These are phyloP conservation scores for Mylabris sibirica DNA, from an alignment of 2,888 invertebrate genomes.

Conservation along the genomic window DNA sequence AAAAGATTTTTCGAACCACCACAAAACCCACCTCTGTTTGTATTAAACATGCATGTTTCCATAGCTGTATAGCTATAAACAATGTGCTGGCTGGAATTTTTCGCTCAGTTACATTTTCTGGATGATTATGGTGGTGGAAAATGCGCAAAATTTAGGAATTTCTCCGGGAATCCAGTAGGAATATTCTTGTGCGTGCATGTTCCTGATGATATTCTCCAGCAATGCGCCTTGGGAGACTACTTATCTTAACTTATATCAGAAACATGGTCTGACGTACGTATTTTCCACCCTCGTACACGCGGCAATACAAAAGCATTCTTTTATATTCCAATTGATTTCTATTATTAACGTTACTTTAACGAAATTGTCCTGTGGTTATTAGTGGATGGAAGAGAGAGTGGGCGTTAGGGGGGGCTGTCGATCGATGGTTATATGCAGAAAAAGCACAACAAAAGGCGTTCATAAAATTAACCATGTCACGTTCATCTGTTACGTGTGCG, in stretches of 20 bases:
- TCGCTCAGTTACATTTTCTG: constrained; percentile 42
- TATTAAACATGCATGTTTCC: constrained; percentile 24
- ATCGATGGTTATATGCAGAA: constrained; percentile 24
- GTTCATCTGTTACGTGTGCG: constrained; percentile 38
- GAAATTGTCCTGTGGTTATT: background rate
- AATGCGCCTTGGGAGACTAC: constrained; percentile 51
- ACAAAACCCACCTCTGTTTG: constrained; percentile 2
- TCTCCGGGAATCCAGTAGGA: constrained; percentile 38
- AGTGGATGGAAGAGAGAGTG: background rate
- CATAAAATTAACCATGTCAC: constrained; percentile 41
- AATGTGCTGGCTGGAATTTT: constrained; percentile 36
- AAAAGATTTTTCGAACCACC: too few relatives aligned
- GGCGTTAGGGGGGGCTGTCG: background rate
- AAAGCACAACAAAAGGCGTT: constrained; percentile 32
- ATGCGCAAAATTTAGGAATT: constrained; percentile 29
- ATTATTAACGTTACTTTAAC: background rate
- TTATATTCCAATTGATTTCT: background rate
- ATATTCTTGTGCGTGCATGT: constrained; percentile 36
- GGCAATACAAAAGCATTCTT: background rate
- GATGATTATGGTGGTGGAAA: constrained; percentile 20
- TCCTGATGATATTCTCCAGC: constrained; percentile 40
- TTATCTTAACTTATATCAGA: constrained; percentile 49
- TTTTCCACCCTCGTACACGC: constrained; percentile 32
- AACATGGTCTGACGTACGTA: constrained; percentile 46
- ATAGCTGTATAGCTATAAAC: constrained; percentile 29